These are phyloP conservation scores for Peromyscus eremicus DNA, from an alignment of 2,797 vertebrate species.

Conservation along the genomic window DNA sequence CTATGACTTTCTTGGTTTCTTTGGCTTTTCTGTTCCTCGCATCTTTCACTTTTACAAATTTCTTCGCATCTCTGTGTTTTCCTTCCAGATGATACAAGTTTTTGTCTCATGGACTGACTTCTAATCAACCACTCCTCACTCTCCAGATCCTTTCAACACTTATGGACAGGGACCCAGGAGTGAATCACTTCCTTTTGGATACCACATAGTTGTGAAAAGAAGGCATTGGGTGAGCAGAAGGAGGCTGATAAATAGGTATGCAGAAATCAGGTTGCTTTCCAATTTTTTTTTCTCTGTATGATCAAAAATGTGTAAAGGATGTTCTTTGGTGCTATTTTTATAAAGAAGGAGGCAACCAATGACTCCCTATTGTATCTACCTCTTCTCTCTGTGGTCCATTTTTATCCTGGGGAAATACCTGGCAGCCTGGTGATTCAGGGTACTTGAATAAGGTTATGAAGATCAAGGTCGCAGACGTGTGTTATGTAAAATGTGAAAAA, in stretches of 20 bases:
- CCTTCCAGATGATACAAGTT: not conserved
- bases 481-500: not conserved
- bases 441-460: not conserved
- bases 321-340: not conserved
- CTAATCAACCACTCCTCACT: not conserved
- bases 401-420: not conserved
- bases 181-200: not conserved
- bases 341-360: not conserved
- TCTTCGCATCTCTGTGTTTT: not conserved
- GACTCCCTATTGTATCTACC: not conserved
- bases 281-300: not conserved
- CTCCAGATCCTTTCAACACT: not conserved
- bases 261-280: not conserved
- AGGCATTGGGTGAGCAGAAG: not conserved
- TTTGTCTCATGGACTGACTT: not conserved
- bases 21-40: not conserved
- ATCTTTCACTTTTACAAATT: not conserved
- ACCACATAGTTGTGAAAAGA: not conserved
- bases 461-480: not conserved
- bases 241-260: not conserved
- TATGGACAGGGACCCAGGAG: rapidly evolving
- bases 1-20: not conserved
- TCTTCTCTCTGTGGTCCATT: not conserved
- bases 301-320: not conserved
- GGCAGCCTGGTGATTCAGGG: not conserved